Evolutionary conservation across 1,140 invertebrate species (phyloP), one percentile per base, ranked within the genome.

Genomic region (Dolichoris vasculosae): DNA sequence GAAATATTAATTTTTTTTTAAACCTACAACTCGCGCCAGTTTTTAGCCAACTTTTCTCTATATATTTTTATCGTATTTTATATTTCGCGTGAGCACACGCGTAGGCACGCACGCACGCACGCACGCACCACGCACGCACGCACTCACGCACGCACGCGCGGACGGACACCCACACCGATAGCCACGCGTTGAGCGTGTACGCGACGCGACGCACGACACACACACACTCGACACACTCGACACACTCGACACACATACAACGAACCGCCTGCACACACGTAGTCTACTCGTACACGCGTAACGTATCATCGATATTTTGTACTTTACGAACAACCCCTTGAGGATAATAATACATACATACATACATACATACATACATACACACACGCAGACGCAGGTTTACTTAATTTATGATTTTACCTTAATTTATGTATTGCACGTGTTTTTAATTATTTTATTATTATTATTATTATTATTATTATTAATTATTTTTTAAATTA

Each of bases 371-470:
- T n/a, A n/a, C n/a, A n/a, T n/a, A n/a, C n/a, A 84, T 32, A 84
- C 75, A 69, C 35, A 63, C 46, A 78, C 46, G 71, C 40, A 67
- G 38, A 69, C 78, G 84, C 84, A 85, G 35, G 40, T 85, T 75
- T 85, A 85, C 84, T 85, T 85, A 85, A 85, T 85, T 85, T 81
- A 85, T 75, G 78, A 85, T 80, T 85, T 84, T 85, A 85, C 55
- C 63, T 80, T 85, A 63, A 85, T 79, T 85, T 85, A 85, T 85
- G 78, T 75, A 85, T 81, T 85, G 84, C 84, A 85, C 84, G 69
- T 81, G 84, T 85, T 85, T 85, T 83, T 83, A 78, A 67, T 78
- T 67, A 83, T 83, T 63, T 15, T 83, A 59, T 63, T 48, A 83
- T 83, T 75, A 82, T 82, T 75, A n/a, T n/a, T n/a, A 69, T 69